Evolutionary conservation across 2,888 invertebrate genomes (phyloP).

Genomic region (Epistrophella euchroma): DNA sequence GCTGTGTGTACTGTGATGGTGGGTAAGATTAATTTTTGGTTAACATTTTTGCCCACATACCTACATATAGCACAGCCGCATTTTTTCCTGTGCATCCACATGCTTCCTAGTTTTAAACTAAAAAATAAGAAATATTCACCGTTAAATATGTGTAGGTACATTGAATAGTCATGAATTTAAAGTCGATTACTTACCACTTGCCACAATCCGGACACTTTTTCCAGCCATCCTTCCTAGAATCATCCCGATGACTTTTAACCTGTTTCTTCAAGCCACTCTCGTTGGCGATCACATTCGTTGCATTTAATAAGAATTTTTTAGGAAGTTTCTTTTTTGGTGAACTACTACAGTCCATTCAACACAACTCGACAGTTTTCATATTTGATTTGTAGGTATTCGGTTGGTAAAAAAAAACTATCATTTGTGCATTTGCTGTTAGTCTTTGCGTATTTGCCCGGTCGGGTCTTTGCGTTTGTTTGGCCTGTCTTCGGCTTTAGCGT

Average conservation of each 20-base stretch:
- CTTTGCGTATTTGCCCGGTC: not conserved
- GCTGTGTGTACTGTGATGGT: constrained; percentile 83
- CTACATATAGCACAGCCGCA: constrained; percentile 83
- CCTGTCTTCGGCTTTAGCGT: constrained; percentile 60
- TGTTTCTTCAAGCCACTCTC: constrained; percentile 82
- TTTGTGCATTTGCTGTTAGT: not conserved
- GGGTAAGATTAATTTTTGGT: constrained; percentile 83
- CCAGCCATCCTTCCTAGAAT: constrained; percentile 82
- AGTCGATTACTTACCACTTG: constrained; percentile 83
- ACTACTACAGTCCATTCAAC: constrained; percentile 78
- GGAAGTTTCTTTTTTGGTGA: constrained; percentile 79
- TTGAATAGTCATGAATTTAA: no score
- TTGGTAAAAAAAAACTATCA: constrained; percentile 50
- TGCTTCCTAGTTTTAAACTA: constrained; percentile 83
- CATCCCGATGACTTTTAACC: constrained; percentile 81
- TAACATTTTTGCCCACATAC: constrained; percentile 84
- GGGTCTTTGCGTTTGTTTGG: constrained; percentile 28
- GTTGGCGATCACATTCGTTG: constrained; percentile 80
- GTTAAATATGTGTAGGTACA: no score
- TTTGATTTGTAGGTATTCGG: constrained; percentile 78
- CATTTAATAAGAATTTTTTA: constrained; percentile 81
- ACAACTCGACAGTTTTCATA: constrained; percentile 81
- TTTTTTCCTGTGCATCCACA: constrained; percentile 84
- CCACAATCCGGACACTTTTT: constrained; percentile 83
- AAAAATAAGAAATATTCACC: not conserved